Percentiles rank a stretch among this genome's conserved stretches.
Conservation (phyloP, 2,888 invertebrate species). For the Xestia xanthographa region DNA sequence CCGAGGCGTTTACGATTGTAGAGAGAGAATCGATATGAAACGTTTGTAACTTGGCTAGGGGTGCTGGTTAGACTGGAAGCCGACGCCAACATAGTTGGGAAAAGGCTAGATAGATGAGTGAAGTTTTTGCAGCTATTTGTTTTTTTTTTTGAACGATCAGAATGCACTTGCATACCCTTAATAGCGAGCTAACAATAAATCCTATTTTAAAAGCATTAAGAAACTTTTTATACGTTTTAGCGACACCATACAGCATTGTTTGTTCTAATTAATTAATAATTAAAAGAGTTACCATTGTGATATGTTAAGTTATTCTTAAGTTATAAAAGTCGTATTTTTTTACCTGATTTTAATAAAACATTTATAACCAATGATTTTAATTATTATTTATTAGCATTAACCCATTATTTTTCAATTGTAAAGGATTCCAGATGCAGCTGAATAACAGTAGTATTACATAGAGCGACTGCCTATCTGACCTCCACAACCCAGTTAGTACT, state of each 20-base stretch:
- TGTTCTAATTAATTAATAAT: not conserved
- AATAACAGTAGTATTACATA: too few species aligned
- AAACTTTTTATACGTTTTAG: not conserved
- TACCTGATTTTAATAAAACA: constrained; percentile 5
- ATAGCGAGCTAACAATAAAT: not conserved
- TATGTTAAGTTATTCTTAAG: constrained; percentile 10
- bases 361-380: not conserved
- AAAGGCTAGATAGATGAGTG: not conserved
- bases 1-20: too few species aligned
- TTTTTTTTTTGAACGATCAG: not conserved
- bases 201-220: not conserved
- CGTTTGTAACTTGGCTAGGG: too few species aligned
- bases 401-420: not conserved
- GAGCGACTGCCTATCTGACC: too few species aligned
- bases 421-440: not conserved
- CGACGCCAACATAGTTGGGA: not conserved
- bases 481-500: too few species aligned
- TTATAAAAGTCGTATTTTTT: constrained; percentile 13
- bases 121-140: not conserved
- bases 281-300: constrained; percentile 6
- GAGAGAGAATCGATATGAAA: too few species aligned
- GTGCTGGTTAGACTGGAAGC: not conserved
- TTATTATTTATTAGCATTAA: too few species aligned
- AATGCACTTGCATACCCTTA: not conserved
- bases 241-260: not conserved